phyloP scores from a whole-genome alignment of 2,113 vertebrate species.

The Chloropsis hardwickii region DNA sequence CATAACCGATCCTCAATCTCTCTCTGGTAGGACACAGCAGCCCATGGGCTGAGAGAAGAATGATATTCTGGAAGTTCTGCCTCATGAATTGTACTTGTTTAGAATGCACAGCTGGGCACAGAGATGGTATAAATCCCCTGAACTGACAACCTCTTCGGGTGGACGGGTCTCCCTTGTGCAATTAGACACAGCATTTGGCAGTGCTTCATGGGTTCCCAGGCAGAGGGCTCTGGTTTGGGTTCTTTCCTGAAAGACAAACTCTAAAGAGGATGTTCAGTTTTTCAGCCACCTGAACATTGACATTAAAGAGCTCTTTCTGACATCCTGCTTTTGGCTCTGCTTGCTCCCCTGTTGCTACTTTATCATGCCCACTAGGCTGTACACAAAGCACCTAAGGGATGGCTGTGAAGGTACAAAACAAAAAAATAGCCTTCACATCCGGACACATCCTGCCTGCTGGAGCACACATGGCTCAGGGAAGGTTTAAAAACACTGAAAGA shows the following conservation, averaged over 20 bases:
- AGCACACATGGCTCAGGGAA: not conserved
- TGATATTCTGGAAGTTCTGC: not conserved
- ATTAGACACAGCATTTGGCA: not conserved
- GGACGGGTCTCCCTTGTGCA: not conserved
- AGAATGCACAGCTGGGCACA: not conserved
- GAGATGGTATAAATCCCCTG: not conserved
- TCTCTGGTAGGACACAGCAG: not conserved
- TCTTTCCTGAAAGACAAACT: not conserved
- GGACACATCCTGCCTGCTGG: not conserved
- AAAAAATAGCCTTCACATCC: not conserved
- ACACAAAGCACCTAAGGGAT: not conserved
- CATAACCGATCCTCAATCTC: rapidly evolving
- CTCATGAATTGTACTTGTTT: not conserved
- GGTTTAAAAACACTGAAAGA: not conserved
- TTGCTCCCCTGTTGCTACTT: not conserved
- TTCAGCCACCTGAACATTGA: not conserved
- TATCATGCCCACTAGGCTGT: not conserved
- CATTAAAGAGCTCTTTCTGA: not conserved
- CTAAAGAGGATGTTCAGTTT: not conserved
- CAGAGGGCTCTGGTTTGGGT: not conserved
- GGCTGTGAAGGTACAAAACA: not conserved
- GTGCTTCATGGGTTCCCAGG: not conserved
- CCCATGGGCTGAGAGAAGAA: not conserved
- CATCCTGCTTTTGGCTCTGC: not conserved
- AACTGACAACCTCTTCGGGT: not conserved